Percentiles rank a stretch among this genome's conserved stretches.
These are phyloP conservation scores for Acrocephalus kingi DNA, from an alignment of 2,113 vertebrate species.

Conservation along the genomic window DNA sequence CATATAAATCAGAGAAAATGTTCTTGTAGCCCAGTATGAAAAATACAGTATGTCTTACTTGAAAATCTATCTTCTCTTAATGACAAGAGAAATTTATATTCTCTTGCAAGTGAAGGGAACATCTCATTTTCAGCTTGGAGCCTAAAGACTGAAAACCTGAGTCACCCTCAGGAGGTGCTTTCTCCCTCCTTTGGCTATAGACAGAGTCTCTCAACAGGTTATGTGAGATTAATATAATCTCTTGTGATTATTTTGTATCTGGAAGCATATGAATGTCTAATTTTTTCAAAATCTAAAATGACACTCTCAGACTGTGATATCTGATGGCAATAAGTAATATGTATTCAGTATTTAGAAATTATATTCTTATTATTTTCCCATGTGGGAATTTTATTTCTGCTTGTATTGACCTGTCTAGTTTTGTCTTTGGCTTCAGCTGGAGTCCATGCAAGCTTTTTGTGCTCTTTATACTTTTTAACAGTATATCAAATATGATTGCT, in stretches of 20 bases:
- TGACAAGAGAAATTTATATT: background rate
- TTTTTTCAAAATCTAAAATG: background rate
- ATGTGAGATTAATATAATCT: background rate
- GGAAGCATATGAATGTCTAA: background rate
- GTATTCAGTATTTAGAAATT: background rate
- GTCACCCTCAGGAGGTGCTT: background rate
- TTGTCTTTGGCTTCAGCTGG: background rate
- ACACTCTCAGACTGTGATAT: background rate
- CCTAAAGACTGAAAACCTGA: background rate
- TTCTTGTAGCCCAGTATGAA: background rate
- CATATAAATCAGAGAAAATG: background rate
- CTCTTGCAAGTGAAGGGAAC: background rate
- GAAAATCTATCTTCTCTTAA: background rate
- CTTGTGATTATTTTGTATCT: background rate
- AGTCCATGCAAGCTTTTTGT: background rate
- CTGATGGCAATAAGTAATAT: background rate
- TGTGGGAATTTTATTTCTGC: background rate
- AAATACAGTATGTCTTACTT: background rate
- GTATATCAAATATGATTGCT: background rate
- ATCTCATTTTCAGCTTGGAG: background rate
- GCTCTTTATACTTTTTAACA: background rate
- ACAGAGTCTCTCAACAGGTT: background rate
- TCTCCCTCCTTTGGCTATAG: background rate
- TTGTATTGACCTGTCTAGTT: background rate
- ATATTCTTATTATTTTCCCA: background rate